Evolutionary conservation across 2,888 invertebrate species (phyloP), one percentile per base, ranked within the genome.

Genomic region (Conchocele bisecta): DNA sequence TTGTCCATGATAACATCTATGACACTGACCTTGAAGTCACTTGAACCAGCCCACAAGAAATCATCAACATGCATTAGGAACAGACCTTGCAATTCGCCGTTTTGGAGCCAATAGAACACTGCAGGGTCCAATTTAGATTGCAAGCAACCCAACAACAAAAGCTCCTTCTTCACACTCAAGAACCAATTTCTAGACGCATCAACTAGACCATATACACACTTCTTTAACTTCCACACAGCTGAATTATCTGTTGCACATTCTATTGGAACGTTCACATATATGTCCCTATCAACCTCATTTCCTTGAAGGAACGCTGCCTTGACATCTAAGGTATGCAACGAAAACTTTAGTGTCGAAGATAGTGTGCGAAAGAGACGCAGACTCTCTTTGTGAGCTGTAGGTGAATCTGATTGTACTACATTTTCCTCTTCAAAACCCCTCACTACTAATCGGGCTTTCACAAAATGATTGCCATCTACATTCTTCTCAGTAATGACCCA

Each of bases 1-100:
- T 39, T 63, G 20, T 26, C 26, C 31, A 53, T 57, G 13, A 79
- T 33, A 13, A 57, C 29, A 22, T 33, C 15, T 17, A 75, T 61
- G 3, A 76, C 71, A 1, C 44, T 51, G 13, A 60, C 13, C 33
- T 70, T 51, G 51, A 76, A 76, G 4, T 44, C 17, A 22, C 17
- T 29, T 37, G 39, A 42, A 20, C 77, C 75, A 35, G 60, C 66
- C 70, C 71, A 70, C 1, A 77, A 46, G 51, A 72, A 74, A 48
- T 80, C 66, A 61, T 78, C 74, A 9, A 78, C 66, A 65, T 78
- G 78, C 44, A 60, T 41, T 15, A 65, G 31, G 26, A 77, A 54
- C 9, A 77, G 44, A 20, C 74, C 74, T 41, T 56, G 29, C 11
- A 71, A 26, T n/a, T 31, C 28, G 13, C 28, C 26, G 9, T 57